Conservation (phyloP, 2,113 vertebrate genomes). For the Cervus canadensis region DNA sequence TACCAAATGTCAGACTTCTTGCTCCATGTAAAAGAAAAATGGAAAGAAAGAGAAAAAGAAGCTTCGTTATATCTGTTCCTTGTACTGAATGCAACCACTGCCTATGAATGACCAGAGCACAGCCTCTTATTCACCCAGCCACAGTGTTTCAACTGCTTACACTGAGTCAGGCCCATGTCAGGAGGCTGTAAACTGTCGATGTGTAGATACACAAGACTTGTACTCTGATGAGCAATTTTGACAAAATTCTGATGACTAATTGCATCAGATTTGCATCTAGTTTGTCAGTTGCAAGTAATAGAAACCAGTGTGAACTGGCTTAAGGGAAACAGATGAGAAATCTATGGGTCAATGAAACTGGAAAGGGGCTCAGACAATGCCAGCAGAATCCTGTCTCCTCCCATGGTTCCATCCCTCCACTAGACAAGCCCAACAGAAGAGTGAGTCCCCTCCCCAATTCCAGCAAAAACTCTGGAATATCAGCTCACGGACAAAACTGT, state of each 20-base stretch:
- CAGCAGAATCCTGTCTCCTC: not conserved
- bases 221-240: not conserved
- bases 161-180: not conserved
- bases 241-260: not conserved
- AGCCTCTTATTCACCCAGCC: not conserved
- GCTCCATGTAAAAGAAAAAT: not conserved
- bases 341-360: rapidly evolving
- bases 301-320: not conserved
- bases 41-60: rapidly evolving
- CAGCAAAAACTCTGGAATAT: not conserved
- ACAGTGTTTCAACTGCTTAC: rapidly evolving
- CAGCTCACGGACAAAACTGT: not conserved
- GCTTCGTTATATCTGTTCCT: not conserved
- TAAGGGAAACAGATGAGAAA: not conserved
- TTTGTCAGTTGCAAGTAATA: not conserved
- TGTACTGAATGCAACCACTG: rapidly evolving
- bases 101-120: rapidly evolving
- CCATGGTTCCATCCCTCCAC: not conserved
- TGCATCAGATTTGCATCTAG: too few species aligned
- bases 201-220: not conserved
- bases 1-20: not conserved
- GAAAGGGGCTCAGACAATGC: not conserved
- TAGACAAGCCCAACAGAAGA: not conserved
- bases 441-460: not conserved
- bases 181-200: not conserved